phyloP scores from a whole-genome alignment of 2,888 invertebrate species.

The Brassicogethes aeneus region DNA sequence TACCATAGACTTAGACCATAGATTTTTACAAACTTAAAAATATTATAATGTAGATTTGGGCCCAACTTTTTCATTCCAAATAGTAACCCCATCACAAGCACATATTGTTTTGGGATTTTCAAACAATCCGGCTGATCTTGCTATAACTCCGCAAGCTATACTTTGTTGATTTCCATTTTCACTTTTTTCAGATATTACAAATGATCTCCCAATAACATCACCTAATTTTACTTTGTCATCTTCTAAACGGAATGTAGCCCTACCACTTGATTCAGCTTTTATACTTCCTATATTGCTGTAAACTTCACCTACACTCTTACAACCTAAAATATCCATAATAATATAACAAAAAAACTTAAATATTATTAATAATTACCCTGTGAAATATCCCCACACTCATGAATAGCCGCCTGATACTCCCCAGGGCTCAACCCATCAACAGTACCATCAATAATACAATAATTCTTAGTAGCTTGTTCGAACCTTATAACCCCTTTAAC shows the following conservation, averaged over 20 bases:
- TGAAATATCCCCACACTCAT: conserved; percentile 69
- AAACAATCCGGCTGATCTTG: conserved; percentile 78
- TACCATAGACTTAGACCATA: too few species aligned
- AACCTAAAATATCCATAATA: conserved; percentile 31
- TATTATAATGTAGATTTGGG: conserved; percentile 16
- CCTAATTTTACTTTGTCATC: conserved; percentile 55
- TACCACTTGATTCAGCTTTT: conserved; percentile 49
- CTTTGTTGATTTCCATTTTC: conserved; percentile 10
- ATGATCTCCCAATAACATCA: conserved; percentile 69
- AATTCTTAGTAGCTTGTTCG: conserved; percentile 49
- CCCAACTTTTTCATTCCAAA: conserved; percentile 69
- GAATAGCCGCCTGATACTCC: conserved; percentile 50
- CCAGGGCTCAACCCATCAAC: conserved; percentile 68
- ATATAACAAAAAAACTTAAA: neutral
- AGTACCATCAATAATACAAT: conserved; percentile 73
- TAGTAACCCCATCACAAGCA: conserved; percentile 79
- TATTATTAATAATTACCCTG: conserved; percentile 34
- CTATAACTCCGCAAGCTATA: conserved; percentile 75
- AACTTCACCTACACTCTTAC: conserved; percentile 52
- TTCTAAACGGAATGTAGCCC: conserved; percentile 56
- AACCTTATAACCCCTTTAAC: conserved; percentile 73
- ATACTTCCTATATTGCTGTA: conserved; percentile 63
- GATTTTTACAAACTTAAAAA: too few species aligned
- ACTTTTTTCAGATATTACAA: conserved; percentile 58
- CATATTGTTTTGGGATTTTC: conserved; percentile 83